phyloP scores from a whole-genome alignment of 2,113 vertebrate species.

The Myiagra hebetior region DNA sequence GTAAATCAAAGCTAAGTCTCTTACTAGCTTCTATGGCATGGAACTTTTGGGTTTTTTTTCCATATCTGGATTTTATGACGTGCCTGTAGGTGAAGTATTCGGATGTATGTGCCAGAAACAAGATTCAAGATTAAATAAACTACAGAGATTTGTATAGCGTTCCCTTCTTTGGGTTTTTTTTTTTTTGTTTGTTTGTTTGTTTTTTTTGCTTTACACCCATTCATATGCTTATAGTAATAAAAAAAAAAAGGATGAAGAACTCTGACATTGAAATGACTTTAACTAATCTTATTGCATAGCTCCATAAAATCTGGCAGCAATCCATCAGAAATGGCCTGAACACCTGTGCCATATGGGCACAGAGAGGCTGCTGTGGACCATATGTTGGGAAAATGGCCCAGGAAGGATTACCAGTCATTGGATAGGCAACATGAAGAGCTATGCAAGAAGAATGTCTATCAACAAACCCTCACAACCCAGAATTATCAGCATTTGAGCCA shows the following conservation, averaged over 20 bases:
- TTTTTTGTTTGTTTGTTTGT: too few species aligned
- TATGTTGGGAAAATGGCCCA: constrained; percentile 17
- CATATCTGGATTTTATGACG: neutral
- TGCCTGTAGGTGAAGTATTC: neutral
- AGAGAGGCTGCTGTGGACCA: constrained; percentile 31
- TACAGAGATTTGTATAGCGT: neutral
- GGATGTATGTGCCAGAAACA: neutral
- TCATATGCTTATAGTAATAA: neutral
- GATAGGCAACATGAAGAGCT: neutral
- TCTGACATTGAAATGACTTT: constrained; percentile 22
- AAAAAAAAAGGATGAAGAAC: neutral
- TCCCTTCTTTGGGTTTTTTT: neutral
- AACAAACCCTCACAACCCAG: neutral
- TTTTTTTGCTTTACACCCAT: neutral
- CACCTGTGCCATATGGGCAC: constrained; percentile 29
- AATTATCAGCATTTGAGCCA: neutral
- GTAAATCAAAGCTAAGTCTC: neutral
- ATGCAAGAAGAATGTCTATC: neutral
- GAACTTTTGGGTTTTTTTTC: neutral
- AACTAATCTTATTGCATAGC: constrained; percentile 30
- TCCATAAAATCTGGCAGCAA: constrained; percentile 20
- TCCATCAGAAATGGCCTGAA: constrained; percentile 33
- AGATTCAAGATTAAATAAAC: neutral
- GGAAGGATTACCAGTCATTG: neutral
- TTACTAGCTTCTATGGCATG: neutral